phyloP scores from a whole-genome alignment of 2,888 invertebrate genomes.

The Mimas tiliae region DNA sequence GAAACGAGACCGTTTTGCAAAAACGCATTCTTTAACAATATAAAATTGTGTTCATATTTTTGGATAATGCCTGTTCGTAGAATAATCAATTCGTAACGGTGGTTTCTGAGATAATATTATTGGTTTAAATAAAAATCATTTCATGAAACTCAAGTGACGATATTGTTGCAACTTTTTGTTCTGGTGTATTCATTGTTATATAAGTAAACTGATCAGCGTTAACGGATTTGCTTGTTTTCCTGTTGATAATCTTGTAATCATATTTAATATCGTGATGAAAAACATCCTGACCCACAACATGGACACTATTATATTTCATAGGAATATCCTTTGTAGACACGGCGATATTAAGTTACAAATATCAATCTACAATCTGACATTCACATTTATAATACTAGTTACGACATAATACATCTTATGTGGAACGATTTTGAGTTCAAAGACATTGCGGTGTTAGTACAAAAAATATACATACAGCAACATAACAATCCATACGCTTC shows the following conservation, averaged over 20 bases:
- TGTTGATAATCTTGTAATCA: not conserved
- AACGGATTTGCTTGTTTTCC: not conserved
- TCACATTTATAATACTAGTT: conserved; percentile 18
- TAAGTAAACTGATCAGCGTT: not conserved
- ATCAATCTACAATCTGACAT: conserved; percentile 9
- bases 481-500: conserved; percentile 36
- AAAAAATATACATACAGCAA: conserved; percentile 36
- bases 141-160: not conserved
- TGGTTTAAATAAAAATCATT: not conserved
- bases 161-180: not conserved
- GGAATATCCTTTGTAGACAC: conserved; percentile 2
- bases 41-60: conserved; percentile 22
- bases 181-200: not conserved
- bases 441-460: conserved; percentile 31
- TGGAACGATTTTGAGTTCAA: conserved; percentile 27
- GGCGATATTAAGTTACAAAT: conserved; percentile 12
- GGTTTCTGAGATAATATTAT: conserved; percentile 1
- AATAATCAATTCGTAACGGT: conserved; percentile 16
- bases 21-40: conserved; percentile 14
- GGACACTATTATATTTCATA: conserved; percentile 1
- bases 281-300: conserved; percentile 2
- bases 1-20: conserved; percentile 25
- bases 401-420: conserved; percentile 12
- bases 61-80: conserved; percentile 14
- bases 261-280: conserved; percentile 5